Base-by-base conservation (phyloP, 2,797 vertebrate species). In the Helostoma temminkii region DNA sequence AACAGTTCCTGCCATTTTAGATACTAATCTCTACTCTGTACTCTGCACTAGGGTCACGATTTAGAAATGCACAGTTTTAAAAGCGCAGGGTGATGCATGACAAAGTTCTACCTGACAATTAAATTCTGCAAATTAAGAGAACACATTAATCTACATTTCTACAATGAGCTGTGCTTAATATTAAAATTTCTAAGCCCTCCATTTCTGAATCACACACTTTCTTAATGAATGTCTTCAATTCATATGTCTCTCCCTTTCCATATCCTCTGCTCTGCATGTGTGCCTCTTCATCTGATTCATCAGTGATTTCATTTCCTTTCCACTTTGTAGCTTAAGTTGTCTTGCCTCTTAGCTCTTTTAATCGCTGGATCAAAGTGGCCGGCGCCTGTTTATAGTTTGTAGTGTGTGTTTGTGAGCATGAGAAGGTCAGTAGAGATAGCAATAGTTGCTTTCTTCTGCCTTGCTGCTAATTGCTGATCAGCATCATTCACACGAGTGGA, bases 391-490 rank as follows among this genome's bases (percentile, higher is more conserved):
- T 74, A 43, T n/a, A 41, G 43, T 64, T 49, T 63, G 41, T 19
- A 1, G 39, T 24, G 30, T 43, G 39, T 54, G 46, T 66, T 62
- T 62, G 56, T 34, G 50, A 55, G 19, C 24, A 14, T 11, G 36
- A 79, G 47, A 75, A 66, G 65, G 76, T 78, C 71, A 74, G 60
- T 41, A 24, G 19, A 26, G 61, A 72, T 24, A 6, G 12, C 74
- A 61, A 76, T 18, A 61, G 76, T 46, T n/a, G 5, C 63, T 53
- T 58, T 61, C 42, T 43, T 64, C 59, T 53, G 66, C 39, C 48
- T 65, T 18, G 50, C 67, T 63, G 60, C 74, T 74, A 79, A 82
- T 83, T 85, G 63, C 80, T 79, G 69, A 85, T 81, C 60, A 58
- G 70, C 69, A 80, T 76, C 71, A 77, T 81, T 77, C 60, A 78